Conservation (phyloP, 2,797 vertebrate genomes). For the Natrix natrix region DNA sequence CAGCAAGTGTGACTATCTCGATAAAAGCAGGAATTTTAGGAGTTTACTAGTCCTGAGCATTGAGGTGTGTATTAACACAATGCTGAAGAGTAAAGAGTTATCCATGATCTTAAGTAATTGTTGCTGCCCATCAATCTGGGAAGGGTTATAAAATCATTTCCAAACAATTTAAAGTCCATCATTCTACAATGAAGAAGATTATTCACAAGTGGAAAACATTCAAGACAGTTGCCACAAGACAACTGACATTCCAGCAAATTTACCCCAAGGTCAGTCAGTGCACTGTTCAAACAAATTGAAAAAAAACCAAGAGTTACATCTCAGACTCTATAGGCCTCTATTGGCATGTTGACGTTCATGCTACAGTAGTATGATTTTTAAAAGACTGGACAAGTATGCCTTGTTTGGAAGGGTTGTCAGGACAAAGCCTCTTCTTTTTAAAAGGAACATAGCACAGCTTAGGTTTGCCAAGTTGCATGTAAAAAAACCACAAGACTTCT, state of each 20-base stretch:
- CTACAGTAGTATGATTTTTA: not conserved
- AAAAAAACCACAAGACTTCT: not conserved
- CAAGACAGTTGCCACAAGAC: not conserved
- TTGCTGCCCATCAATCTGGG: not conserved
- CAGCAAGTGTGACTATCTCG: not conserved
- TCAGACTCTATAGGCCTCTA: not conserved
- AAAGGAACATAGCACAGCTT: not conserved
- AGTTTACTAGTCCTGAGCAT: not conserved
- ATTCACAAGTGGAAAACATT: not conserved
- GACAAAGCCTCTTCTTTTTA: not conserved
- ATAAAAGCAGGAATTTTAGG: not conserved
- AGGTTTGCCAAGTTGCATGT: not conserved
- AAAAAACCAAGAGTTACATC: not conserved
- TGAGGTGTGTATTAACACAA: not conserved
- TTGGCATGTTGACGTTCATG: not conserved
- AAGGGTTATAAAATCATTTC: not conserved
- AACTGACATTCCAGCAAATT: not conserved
- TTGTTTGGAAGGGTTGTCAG: not conserved
- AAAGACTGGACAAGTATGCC: not conserved
- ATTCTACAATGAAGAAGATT: not conserved
- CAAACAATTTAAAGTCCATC: not conserved
- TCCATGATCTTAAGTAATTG: not conserved
- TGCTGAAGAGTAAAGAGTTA: not conserved
- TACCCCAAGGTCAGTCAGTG: not conserved
- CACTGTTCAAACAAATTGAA: not conserved